These are phyloP conservation scores for Temnothorax unifasciatus DNA, from an alignment of 2,888 invertebrate species.

Conservation along the genomic window DNA sequence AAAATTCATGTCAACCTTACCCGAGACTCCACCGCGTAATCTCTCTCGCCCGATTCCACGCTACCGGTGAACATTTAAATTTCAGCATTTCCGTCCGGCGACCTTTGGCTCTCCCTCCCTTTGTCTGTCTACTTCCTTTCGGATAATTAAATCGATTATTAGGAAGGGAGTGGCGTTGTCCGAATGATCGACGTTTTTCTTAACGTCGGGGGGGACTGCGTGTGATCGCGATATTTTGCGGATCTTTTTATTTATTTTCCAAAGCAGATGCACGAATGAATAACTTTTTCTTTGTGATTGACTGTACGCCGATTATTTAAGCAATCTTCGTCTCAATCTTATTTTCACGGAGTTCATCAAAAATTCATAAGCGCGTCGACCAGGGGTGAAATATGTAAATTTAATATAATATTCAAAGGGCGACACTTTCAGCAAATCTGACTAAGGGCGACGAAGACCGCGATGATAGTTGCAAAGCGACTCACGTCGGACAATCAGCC, in stretches of 20 bases:
- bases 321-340: neutral
- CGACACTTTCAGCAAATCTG: conserved; percentile 9
- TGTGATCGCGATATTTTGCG: too few relatives aligned
- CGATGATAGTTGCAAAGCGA: neutral
- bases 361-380: conserved; percentile 56
- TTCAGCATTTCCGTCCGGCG: neutral
- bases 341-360: conserved; percentile 25
- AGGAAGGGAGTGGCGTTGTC: neutral
- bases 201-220: too few relatives aligned
- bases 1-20: neutral
- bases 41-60: neutral
- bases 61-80: conserved; percentile 12
- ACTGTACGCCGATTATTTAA: conserved; percentile 1
- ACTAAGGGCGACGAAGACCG: neutral
- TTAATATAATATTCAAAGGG: neutral
- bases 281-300: too few relatives aligned
- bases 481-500: conserved; percentile 5
- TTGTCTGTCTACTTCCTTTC: neutral
- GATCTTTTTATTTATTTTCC: too few relatives aligned
- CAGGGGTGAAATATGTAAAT: conserved; percentile 61
- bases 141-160: neutral
- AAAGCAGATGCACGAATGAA: too few relatives aligned
- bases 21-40: neutral
- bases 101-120: neutral
- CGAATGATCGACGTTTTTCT: neutral